Base-by-base conservation (phyloP, 2,888 invertebrate species). In the Falcaria lacertinaria region DNA sequence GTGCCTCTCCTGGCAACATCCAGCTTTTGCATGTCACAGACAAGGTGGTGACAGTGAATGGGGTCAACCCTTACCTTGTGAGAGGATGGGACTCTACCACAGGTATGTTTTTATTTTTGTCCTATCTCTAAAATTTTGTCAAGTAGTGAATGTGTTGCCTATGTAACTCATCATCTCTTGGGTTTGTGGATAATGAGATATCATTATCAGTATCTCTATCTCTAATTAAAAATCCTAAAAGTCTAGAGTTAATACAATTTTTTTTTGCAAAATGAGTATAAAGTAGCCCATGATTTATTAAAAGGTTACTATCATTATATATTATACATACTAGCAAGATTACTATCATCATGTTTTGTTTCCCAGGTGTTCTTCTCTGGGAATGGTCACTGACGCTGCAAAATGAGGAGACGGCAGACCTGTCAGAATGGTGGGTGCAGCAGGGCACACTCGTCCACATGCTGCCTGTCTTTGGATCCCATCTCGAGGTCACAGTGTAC, bases 61-160 rank as follows among this genome's bases (percentile, higher is more conserved):
- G 95, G n/a, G 87, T 89, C 52, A 92, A 93, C 45, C 93, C 94
- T 0, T 93, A 93, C 52, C 80, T 94, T 39, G 92, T 96, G 11
- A 89, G 97, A 50, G 94, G 94, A 25, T 97, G 96, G 96, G 95
- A 96, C 66, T 79, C 93, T 4, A 90, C 91, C 28, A 92, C 92
- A 54, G 97, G 95, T 65, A 53, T 55, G 40, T 43, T 16, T 43
- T 28, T 35, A 11, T 15, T 16, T 38, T 38, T n/a, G n/a, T n/a
- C n/a, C n/a, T n/a, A n/a, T n/a, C n/a, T n/a, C n/a, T n/a, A n/a
- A n/a, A n/a, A n/a, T n/a, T n/a, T n/a, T n/a, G n/a, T n/a, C n/a
- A n/a, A n/a, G n/a, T n/a, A n/a, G n/a, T n/a, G n/a, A n/a, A n/a
- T n/a, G n/a, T n/a, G n/a, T n/a, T n/a, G n/a, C n/a, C n/a, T n/a